These are phyloP conservation scores for Drosophila barbarae DNA, from an alignment of 2,888 invertebrate species.

Conservation along the genomic window DNA sequence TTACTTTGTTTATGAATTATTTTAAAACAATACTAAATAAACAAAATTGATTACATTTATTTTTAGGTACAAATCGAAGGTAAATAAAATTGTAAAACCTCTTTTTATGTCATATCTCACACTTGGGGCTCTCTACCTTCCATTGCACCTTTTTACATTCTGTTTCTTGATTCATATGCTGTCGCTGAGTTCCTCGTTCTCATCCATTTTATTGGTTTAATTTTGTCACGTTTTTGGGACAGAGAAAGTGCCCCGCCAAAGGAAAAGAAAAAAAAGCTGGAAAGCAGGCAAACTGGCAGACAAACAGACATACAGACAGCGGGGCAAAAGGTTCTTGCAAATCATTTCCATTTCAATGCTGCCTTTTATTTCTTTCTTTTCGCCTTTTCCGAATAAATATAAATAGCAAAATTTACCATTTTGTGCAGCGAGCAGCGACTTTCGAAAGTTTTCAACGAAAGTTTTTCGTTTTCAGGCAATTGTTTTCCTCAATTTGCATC, in stretches of 20 bases:
- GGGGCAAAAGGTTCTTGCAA: constrained; percentile 36
- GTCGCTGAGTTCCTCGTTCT: constrained; percentile 3
- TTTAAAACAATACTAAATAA: neutral
- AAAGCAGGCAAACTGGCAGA: constrained; percentile 18
- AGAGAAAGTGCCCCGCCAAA: constrained; percentile 34
- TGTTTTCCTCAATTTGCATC: constrained; percentile 36
- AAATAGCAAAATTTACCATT: constrained; percentile 70
- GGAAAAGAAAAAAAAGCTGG: constrained; percentile 11
- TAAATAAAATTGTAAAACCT: neutral
- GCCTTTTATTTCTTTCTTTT: constrained; percentile 8
- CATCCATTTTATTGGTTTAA: constrained; percentile 52
- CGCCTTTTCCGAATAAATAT: constrained; percentile 42
- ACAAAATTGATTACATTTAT: neutral
- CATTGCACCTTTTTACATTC: neutral
- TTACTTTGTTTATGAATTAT: neutral
- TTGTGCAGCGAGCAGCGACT: constrained; percentile 53
- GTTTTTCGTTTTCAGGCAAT: constrained; percentile 38
- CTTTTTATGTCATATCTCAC: neutral
- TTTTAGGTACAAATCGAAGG: neutral
- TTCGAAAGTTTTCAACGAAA: constrained; percentile 38
- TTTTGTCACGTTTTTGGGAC: constrained; percentile 65
- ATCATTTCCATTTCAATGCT: constrained; percentile 48
- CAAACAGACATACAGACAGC: constrained; percentile 3
- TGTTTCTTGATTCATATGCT: constrained; percentile 6
- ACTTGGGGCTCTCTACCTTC: neutral